Base-by-base conservation (phyloP, 2,888 invertebrate genomes). In the Myopa testacea region DNA sequence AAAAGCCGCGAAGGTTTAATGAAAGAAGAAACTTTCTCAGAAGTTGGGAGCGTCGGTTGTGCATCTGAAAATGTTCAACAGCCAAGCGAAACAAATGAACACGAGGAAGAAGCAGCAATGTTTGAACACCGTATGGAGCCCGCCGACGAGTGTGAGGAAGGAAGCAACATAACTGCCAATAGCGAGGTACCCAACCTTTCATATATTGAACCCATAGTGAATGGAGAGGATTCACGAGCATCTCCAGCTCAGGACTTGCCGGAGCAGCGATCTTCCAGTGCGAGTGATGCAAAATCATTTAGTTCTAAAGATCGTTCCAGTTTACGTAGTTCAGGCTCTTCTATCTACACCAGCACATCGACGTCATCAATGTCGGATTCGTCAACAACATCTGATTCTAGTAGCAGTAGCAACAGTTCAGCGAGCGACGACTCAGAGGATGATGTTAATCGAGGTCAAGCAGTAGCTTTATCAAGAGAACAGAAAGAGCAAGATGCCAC, bases 241-340 rank as follows among this genome's bases (percentile, higher is more conserved):
- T n/a, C 55, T n/a, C 62, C 60, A 45, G 70, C 26, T 10, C 16
- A n/a, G 14, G 55, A 55, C 10, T 55, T n/a, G 70, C 50, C 7
- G 55, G 50, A 34, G 37, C 50, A 10, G 6, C 70, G 34, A 34
- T 55, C 50, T 55, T 52, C 62, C 40, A 12, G 63, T 37, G 52
- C 37, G 37, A 38, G 34, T 55, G 52, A 68, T 19, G 16, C 38
- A 55, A 67, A 67, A 52, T 67, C 67, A 34, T n/a, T 37, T 4
- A 6, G 14, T 8, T 65, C 75, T 14, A 19, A 67, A 58, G 52
- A 16, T 7, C 45, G 67, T 4, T 52, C 67, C 26, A 75, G 72
- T 37, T 75, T 70, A 38, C 76, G 73, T 37, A 78, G 68, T 38
- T 67, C 78, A 34, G 63, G 75, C 3, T 80, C 79, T 26, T 75